Base-by-base conservation (phyloP, 2,113 vertebrate genomes). In the Rhinoderma darwinii region DNA sequence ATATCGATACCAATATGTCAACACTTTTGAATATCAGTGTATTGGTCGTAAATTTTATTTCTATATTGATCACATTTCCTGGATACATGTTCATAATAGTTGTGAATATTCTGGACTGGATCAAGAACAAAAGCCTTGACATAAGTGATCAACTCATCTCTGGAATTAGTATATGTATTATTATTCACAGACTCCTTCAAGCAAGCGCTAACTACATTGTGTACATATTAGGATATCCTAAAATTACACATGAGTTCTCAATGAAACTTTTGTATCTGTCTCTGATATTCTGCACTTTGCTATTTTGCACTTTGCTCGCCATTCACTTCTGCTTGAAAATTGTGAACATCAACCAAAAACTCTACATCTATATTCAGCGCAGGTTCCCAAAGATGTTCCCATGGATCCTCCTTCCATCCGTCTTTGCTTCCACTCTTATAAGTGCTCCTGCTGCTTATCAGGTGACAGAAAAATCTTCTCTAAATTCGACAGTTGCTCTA, bases 41-140 rank as follows among this genome's bases (percentile, higher is more conserved):
- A 6, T 30, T 30, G 5, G 32, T 15, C 1, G 25, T 68, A 68
- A 17, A 30, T 30, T 12, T 68, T 12, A 35, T 68, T 68, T 27
- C 32, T 4, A 27, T 68, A 68, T 10, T 68, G 63, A 27, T 35
- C 14, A 12, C 63, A 10, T 3, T 68, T 18, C 63, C n/a, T 10
- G 70, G 70, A 37, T 50, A 20, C n/a, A 50, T 78, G n/a, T 78
- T 78, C 44, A 77, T 77, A 44, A 4, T 80, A 25, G 18, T 37
- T 54, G 77, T 80, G n/a, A 80, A 80, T 80, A 14, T 80, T 5
- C 11, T 51, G 27, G 77, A 80, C 32, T 80, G 30, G 77, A 54
- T 7, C 8, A 80, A 80, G 32, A 59, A 80, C 50, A 80, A 59
- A 35, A 80, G 20, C 37, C 77, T 54, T 20, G 32, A 35, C 12